phyloP scores from a whole-genome alignment of 2,797 vertebrate genomes.

The Poeciliopsis turneri region DNA sequence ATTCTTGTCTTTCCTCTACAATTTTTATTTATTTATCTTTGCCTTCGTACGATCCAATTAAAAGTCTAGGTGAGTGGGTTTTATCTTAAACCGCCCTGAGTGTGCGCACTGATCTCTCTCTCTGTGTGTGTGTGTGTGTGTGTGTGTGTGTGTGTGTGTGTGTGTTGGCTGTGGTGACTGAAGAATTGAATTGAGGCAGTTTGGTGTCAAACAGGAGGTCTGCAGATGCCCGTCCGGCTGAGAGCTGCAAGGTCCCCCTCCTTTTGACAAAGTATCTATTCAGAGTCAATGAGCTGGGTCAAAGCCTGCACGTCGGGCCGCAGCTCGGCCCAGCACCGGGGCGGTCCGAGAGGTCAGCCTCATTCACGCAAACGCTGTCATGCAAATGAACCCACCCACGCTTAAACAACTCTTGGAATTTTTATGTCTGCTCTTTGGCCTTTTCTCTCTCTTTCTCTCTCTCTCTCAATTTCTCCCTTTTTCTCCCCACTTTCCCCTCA shows the following conservation, averaged over 20 bases:
- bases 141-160: neutral
- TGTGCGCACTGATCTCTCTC: conserved; percentile 7
- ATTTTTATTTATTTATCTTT: conserved; percentile 1
- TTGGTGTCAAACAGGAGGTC: conserved; percentile 89
- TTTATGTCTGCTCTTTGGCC: conserved; percentile 96
- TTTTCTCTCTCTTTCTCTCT: conserved; percentile 61
- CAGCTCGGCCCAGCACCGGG: conserved; percentile 95
- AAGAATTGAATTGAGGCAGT: conserved; percentile 51
- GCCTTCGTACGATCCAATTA: conserved; percentile 6
- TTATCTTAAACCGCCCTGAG: conserved; percentile 11
- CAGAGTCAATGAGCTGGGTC: conserved; percentile 99
- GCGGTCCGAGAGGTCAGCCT: conserved; percentile 96
- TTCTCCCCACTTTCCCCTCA: conserved; percentile 45
- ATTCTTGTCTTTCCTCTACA: conserved; percentile 5
- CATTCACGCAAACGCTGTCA: conserved; percentile 93
- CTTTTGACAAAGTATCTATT: conserved; percentile 98
- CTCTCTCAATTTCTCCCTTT: conserved; percentile 53
- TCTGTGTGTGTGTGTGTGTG: too few relatives aligned
- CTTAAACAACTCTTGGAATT: conserved; percentile 99
- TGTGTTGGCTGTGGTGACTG: conserved; percentile 28
- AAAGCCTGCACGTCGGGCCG: conserved; percentile 95
- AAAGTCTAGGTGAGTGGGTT: conserved; percentile 39
- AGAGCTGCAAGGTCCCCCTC: conserved; percentile 89
- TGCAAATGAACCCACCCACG: conserved; percentile 97
- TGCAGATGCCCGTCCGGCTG: conserved; percentile 91